Conservation (phyloP, 2,797 vertebrate genomes). For the Mormyrops attenuatus region DNA sequence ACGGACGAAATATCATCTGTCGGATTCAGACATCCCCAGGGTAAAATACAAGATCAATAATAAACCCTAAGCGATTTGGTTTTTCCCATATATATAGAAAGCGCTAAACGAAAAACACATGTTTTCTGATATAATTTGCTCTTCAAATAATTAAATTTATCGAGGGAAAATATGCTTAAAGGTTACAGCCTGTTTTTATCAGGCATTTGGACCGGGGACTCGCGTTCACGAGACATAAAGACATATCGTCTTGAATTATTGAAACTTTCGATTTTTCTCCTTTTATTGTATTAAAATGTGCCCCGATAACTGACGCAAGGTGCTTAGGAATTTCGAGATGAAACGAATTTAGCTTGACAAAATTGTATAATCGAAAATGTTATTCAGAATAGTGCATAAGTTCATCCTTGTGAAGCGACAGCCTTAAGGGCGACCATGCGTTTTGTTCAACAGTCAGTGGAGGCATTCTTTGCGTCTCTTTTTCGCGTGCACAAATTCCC, state of each 20-base stretch:
- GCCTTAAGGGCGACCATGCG: neutral
- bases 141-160: neutral
- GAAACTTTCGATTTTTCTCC: neutral
- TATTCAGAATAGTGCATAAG: neutral
- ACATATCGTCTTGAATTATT: neutral
- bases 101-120: neutral
- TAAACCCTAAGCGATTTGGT: neutral
- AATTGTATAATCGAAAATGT: neutral
- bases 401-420: neutral
- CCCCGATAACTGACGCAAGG: neutral
- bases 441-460: neutral
- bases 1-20: neutral
- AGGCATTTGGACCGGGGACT: neutral
- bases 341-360: neutral
- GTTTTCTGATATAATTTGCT: neutral
- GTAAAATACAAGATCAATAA: neutral
- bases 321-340: neutral
- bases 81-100: neutral
- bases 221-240: neutral
- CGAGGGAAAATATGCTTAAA: neutral
- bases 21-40: neutral
- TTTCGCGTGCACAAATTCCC: constrained; percentile 8
- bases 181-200: neutral
- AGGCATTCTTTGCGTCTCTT: neutral
- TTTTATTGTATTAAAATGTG: neutral